phyloP scores from a whole-genome alignment of 2,888 invertebrate genomes.

The Troglohyphantes excavatus region DNA sequence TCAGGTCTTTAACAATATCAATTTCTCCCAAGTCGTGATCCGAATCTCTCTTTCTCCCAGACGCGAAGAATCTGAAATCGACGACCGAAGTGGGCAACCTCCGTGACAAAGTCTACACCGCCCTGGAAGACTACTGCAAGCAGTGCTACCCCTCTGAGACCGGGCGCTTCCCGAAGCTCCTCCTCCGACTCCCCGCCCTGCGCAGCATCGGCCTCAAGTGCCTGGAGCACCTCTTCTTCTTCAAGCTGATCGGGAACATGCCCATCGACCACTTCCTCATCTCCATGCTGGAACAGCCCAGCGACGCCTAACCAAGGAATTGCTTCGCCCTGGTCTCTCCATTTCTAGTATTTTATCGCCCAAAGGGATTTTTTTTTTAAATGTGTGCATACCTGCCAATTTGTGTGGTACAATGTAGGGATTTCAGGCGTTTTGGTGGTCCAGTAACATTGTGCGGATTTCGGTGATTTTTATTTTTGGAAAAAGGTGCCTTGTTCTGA shows the following conservation, averaged over 20 bases:
- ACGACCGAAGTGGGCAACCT: slow-evolving; percentile 91
- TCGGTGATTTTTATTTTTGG: too few relatives aligned
- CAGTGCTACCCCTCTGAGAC: slow-evolving; percentile 94
- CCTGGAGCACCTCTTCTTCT: slow-evolving; percentile 96
- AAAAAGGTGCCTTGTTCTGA: too few relatives aligned
- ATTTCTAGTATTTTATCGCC: too few relatives aligned
- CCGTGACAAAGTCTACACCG: slow-evolving; percentile 96
- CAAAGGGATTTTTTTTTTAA: too few relatives aligned
- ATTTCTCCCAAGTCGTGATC: too few relatives aligned
- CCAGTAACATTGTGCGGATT: too few relatives aligned
- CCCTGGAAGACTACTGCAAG: slow-evolving; percentile 96
- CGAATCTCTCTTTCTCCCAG: too few relatives aligned
- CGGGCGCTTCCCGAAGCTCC: slow-evolving; percentile 96
- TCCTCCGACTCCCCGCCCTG: slow-evolving; percentile 93
- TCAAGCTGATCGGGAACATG: slow-evolving; percentile 93
- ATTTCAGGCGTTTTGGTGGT: too few relatives aligned
- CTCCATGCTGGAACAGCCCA: slow-evolving; percentile 88
- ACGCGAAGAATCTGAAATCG: slow-evolving; percentile 93
- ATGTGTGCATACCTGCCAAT: too few relatives aligned
- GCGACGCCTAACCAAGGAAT: slow-evolving; percentile 50
- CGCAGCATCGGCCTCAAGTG: slow-evolving; percentile 96
- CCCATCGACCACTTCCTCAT: slow-evolving; percentile 92
- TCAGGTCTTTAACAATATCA: too few relatives aligned
- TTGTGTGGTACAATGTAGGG: too few relatives aligned
- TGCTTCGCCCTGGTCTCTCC: too few relatives aligned